A percentile compares a stretch with the other conserved stretches of the same genome.
Conservation (phyloP, 2,113 vertebrate genomes). For the Barnardius zonarius region DNA sequence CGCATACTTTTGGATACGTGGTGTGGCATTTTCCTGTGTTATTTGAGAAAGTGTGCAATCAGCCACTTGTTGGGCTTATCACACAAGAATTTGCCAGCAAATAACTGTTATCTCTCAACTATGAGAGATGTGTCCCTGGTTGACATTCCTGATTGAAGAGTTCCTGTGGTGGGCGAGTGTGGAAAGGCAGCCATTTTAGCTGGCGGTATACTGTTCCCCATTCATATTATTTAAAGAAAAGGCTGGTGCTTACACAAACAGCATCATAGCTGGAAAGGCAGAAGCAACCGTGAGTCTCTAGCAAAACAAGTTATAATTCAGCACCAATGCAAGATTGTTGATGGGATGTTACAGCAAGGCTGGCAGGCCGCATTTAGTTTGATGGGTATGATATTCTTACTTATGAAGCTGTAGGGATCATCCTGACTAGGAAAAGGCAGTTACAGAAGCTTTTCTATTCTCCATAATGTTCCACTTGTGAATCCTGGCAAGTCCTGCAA, state of each 20-base stretch:
- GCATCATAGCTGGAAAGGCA: conserved; percentile 9
- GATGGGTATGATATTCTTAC: not conserved
- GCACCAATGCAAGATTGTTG: not conserved
- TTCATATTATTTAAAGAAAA: not conserved
- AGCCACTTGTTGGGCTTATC: conserved; percentile 34
- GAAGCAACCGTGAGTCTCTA: not conserved
- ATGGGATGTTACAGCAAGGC: not conserved
- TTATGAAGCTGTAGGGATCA: not conserved
- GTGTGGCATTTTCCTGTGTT: not conserved
- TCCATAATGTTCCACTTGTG: not conserved
- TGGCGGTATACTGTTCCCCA: not conserved
- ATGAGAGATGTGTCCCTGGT: conserved; percentile 29
- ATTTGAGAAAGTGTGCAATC: conserved; percentile 46
- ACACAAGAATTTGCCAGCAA: conserved; percentile 34
- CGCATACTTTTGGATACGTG: not conserved
- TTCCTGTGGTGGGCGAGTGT: not conserved
- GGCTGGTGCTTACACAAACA: not conserved
- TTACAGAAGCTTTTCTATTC: not conserved
- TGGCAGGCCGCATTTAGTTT: not conserved
- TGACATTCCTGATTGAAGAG: conserved; percentile 54
- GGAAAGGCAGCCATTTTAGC: conserved; percentile 37
- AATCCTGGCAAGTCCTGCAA: not conserved
- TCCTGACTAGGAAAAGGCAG: not conserved
- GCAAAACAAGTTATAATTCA: not conserved
- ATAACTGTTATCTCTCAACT: conserved; percentile 56